A percentile compares a stretch with the other conserved stretches of the same genome.
These are phyloP conservation scores for Rhinichthys klamathensis DNA, from an alignment of 2,113 vertebrate species.

Conservation along the genomic window DNA sequence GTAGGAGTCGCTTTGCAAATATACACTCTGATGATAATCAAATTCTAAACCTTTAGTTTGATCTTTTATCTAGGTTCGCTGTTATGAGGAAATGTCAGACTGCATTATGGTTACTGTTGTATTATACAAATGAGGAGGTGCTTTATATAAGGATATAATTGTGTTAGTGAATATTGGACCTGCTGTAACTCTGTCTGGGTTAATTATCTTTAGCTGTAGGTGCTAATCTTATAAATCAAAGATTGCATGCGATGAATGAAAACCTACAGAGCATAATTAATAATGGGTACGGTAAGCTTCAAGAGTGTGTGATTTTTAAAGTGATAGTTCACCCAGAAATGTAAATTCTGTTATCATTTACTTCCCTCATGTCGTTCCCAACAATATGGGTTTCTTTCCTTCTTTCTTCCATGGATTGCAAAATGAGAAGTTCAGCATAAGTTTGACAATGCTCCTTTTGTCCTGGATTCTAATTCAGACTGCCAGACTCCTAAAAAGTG, in stretches of 20 bases:
- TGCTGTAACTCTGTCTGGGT: constrained; percentile 33
- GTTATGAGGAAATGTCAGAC: constrained; percentile 41
- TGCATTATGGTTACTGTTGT: constrained; percentile 32
- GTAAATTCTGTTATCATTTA: not conserved
- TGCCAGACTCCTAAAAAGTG: not conserved
- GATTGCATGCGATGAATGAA: constrained; percentile 27
- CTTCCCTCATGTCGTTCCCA: not conserved
- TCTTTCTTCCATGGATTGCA: not conserved
- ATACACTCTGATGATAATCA: constrained; percentile 12
- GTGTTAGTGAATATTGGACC: constrained; percentile 53
- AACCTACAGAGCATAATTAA: not conserved
- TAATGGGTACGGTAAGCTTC: not conserved
- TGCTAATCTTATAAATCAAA: constrained; percentile 32
- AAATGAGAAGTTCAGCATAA: not conserved
- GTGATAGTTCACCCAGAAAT: not conserved
- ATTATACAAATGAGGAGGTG: constrained; percentile 8
- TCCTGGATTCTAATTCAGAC: not conserved
- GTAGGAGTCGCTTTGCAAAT: not conserved
- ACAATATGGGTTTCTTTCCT: not conserved
- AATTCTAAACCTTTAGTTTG: not conserved
- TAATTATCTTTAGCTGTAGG: constrained; percentile 26
- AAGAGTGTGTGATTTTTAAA: not conserved
- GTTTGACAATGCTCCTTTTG: not conserved
- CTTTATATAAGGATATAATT: constrained; percentile 41
- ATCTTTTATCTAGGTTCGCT: constrained; percentile 33